Conservation (phyloP, 2,797 vertebrate genomes). For the Cossypha heuglini region DNA sequence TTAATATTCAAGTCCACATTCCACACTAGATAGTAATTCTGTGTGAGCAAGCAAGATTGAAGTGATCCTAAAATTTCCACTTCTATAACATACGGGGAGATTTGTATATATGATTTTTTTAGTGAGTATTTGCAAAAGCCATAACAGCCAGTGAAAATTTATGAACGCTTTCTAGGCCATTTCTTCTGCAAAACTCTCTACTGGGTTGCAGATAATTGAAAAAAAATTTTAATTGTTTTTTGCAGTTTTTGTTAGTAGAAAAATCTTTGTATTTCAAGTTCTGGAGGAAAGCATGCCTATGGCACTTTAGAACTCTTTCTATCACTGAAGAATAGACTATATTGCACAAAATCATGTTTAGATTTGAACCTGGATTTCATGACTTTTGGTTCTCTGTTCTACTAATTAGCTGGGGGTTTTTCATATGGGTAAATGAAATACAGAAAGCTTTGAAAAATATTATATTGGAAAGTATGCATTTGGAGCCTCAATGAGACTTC, state of each 20-base stretch:
- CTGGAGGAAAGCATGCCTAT: not conserved
- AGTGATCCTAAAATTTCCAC: not conserved
- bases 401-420: not conserved
- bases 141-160: not conserved
- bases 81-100: not conserved
- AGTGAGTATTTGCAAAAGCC: not conserved
- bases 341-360: not conserved
- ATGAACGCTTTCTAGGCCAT: not conserved
- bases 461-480: not conserved
- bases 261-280: not conserved
- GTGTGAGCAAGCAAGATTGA: not conserved
- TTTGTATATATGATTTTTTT: not conserved
- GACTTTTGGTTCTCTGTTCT: not conserved
- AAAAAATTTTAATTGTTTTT: not conserved
- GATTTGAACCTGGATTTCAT: not conserved
- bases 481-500: not conserved
- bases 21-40: not conserved
- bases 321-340: not conserved
- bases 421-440: not conserved
- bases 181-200: not conserved
- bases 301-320: not conserved
- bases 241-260: not conserved
- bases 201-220: not conserved
- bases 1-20: not conserved
- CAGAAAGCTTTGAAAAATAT: not conserved